Base-by-base conservation (phyloP, 2,113 vertebrate species). In the Myiozetetes cayanensis region DNA sequence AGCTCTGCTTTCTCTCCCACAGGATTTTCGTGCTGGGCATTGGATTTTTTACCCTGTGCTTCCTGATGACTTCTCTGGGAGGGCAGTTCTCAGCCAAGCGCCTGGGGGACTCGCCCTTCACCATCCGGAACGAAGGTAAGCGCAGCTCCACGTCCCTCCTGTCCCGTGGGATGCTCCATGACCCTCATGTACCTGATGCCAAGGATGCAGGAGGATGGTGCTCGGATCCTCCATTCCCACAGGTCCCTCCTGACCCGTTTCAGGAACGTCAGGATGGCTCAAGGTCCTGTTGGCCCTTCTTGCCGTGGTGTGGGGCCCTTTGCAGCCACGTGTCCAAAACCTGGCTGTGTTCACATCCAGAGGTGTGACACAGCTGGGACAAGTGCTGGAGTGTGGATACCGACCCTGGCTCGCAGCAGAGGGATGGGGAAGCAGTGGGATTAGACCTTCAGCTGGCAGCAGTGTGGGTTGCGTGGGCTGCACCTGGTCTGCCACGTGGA, bases 1-100 rank as follows among this genome's bases (percentile, higher is more conserved):
- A 83, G 30, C 79, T 93, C 62, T 96, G 72, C 73, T 95, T 92
- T 95, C 71, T 82, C 52, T 39, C 9, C 92, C 0, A 0, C 94
- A 99, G 99, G 98, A 99, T 99, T 93, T 99, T 99, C 30, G 98
- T 99, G 95, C 97, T 98, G 91, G 99, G 99, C 83, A 98, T 99
- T 6, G 99, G 99, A 95, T 99, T 99, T 98, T 99, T 99, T 98
- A 99, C 99, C 4, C 97, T 99, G 86, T 99, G 99, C 98, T 99
- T 99, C 97, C 98, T 99, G 96, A 99, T 99, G 99, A 99, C 99
- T 0, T 99, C 99, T 35, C 98, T 99, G 94, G 99, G 99, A 92
- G 99, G 99, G 80, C 99, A 99, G 98, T 98, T 99, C 96, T 99
- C 99, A 1, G 97, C 99, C 94, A 99, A 98, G 97, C 98, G 99